A percentile compares a stretch with the other conserved stretches of the same genome.
These are phyloP conservation scores for Polyommatus iphigenia DNA, from an alignment of 2,888 invertebrate genomes.

Conservation along the genomic window DNA sequence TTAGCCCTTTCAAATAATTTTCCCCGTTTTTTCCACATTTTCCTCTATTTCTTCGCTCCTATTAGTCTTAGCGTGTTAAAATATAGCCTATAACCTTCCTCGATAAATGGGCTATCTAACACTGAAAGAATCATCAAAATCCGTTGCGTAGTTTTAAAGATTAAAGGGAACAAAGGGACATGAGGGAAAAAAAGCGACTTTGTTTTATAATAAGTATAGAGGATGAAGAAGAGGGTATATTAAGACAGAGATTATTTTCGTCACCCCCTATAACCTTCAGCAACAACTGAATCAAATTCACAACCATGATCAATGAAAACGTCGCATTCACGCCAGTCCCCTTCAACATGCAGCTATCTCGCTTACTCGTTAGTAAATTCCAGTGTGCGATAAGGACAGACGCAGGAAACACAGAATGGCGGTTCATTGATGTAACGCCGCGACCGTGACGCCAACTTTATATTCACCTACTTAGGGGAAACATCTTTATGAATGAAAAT, in stretches of 20 bases:
- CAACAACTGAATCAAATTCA: conserved; percentile 46
- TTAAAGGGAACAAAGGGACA: too few species aligned
- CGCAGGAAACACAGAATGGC: conserved; percentile 67
- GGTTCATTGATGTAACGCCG: conserved; percentile 59
- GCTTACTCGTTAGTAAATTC: conserved; percentile 40
- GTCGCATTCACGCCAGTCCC: conserved; percentile 52
- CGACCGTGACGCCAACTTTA: conserved; percentile 27
- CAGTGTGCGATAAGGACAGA: conserved; percentile 54
- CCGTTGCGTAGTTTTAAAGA: too few species aligned
- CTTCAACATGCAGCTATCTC: conserved; percentile 47
- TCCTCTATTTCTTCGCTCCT: too few species aligned
- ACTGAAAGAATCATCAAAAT: too few species aligned
- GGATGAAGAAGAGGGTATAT: not conserved
- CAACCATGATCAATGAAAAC: conserved; percentile 54
- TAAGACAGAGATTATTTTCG: not conserved
- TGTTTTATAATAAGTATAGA: too few species aligned
- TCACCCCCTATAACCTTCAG: conserved; percentile 29
- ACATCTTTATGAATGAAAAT: conserved; percentile 19
- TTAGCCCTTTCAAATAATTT: too few species aligned
- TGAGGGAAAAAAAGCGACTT: too few species aligned
- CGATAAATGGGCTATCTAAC: too few species aligned
- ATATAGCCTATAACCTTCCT: too few species aligned
- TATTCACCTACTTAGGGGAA: conserved; percentile 12
- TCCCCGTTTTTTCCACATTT: too few species aligned
- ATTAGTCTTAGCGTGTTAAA: too few species aligned